Base-by-base conservation (phyloP, 1,140 invertebrate species). In the Nasonia vitripennis region DNA sequence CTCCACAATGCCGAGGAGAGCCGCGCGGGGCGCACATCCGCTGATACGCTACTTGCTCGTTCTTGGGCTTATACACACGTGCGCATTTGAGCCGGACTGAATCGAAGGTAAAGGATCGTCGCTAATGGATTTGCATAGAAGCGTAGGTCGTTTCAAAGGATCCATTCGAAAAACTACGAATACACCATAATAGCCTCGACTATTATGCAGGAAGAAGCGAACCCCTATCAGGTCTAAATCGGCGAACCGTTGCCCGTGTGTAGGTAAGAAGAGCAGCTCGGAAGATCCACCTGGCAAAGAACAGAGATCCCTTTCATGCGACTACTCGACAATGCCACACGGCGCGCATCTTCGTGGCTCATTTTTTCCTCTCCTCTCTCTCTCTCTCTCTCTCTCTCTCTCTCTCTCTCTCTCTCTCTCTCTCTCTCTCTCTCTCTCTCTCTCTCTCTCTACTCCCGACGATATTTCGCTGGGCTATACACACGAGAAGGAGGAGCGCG, bases 331-430 rank as follows among this genome's bases (percentile, higher is more conserved):
- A 62, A 62, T 62, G 7, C 17, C 55, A 62, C 55, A 55, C 27
- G 71, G 84, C 80, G 79, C 80, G 74, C 77, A 86, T 86, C 83
- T 84, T 82, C 85, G 82, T 84, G 79, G 82, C 78, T 86, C 70
- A 85, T 73, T 86, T 86, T 82, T 80, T 84, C 37, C 23, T 17
- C 20, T n/a, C 31, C 45, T 20, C 68, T 68, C 55, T 48, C 23
- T 62, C 80, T 48, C 20, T 7, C 55, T 20, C 55, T n/a, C 41
- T 51, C 27, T 27, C 27, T 27, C 27, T 27, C 27, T 27, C 27
- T 27, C 27, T 27, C 27, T 27, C 27, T 27, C 80, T 48, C 20
- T 7, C 55, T 20, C 55, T n/a, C 41, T 51, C 20, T 7, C 55
- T 20, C 55, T n/a, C 41, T 51, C 27, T 27, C 27, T 27, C 27